Evolutionary conservation across 2,797 vertebrate species (phyloP).

Genomic region (Sebastes itinus): DNA sequence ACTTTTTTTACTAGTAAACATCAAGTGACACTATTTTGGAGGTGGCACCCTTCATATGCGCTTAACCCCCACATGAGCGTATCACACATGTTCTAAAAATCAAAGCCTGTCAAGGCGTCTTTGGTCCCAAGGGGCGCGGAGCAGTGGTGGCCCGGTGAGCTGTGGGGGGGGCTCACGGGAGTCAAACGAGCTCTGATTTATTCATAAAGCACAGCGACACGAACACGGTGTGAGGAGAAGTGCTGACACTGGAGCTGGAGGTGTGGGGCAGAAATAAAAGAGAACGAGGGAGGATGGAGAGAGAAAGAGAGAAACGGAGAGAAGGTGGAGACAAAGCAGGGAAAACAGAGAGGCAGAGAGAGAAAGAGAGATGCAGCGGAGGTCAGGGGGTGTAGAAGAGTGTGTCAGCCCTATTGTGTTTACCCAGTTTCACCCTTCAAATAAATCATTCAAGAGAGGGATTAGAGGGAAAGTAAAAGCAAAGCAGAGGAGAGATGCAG

Average conservation of each 20-base stretch:
- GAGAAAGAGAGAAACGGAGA: not conserved
- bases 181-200: conserved; percentile 51
- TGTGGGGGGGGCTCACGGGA: conserved; percentile 10
- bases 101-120: conserved; percentile 26
- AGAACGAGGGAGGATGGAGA: not conserved
- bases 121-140: not conserved
- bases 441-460: conserved; percentile 58
- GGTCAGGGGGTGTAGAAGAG: conserved; percentile 25
- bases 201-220: conserved; percentile 42
- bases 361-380: conserved; percentile 20
- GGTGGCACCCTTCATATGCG: not conserved
- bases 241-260: conserved; percentile 49
- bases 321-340: not conserved
- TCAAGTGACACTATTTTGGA: not conserved
- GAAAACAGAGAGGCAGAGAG: not conserved
- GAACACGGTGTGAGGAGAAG: conserved; percentile 21
- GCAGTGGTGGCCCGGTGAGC: conserved; percentile 2
- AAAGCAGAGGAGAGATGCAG: conserved; percentile 17
- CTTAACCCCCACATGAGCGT: not conserved
- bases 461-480: conserved; percentile 29
- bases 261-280: not conserved
- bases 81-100: conserved; percentile 20
- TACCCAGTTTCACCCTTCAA: conserved; percentile 50
- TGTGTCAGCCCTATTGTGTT: conserved; percentile 46
- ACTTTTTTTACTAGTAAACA: not conserved